Conservation (phyloP, 1,140 invertebrate species). For the Drosophila paulistorum region DNA sequence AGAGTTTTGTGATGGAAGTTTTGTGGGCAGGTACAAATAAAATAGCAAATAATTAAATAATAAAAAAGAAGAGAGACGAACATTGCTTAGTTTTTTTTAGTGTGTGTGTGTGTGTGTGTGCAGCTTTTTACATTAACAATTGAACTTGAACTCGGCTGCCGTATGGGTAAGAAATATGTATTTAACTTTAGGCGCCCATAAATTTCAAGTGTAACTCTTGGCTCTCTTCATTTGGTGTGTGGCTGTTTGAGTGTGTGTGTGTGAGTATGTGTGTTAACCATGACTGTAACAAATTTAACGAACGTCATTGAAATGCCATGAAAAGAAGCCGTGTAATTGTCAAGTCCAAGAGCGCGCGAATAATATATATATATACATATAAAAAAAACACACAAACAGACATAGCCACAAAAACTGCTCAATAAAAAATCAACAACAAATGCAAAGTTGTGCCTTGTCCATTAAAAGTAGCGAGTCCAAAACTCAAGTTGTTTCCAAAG, state of each 20-base stretch:
- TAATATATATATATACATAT: constrained; percentile 36
- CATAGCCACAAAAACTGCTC: constrained; percentile 43
- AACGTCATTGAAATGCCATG: constrained; percentile 76
- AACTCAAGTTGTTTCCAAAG: constrained; percentile 39
- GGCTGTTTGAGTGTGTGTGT: constrained; percentile 21
- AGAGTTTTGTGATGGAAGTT: constrained; percentile 11
- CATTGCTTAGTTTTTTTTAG: constrained; percentile 12
- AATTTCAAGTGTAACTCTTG: constrained; percentile 48
- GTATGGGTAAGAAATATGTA: constrained; percentile 50
- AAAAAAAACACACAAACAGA: constrained; percentile 15
- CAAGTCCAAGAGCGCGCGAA: constrained; percentile 79
- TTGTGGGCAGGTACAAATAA: constrained; percentile 17
- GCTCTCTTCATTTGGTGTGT: constrained; percentile 33
- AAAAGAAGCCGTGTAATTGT: constrained; percentile 77
- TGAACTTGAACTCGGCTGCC: constrained; percentile 79
- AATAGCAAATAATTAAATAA: constrained; percentile 56
- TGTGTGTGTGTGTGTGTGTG: constrained; percentile 35
- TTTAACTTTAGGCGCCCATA: constrained; percentile 57
- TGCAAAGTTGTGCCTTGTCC: constrained; percentile 58
- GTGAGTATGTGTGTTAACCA: constrained; percentile 63
- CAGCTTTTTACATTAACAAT: constrained; percentile 75
- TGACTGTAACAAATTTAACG: constrained; percentile 80
- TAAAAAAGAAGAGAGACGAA: constrained; percentile 44
- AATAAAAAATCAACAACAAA: constrained; percentile 52
- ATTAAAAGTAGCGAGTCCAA: constrained; percentile 63